Conservation (phyloP, 2,113 vertebrate species). For the Pseudorhombus dupliciocellatus region DNA sequence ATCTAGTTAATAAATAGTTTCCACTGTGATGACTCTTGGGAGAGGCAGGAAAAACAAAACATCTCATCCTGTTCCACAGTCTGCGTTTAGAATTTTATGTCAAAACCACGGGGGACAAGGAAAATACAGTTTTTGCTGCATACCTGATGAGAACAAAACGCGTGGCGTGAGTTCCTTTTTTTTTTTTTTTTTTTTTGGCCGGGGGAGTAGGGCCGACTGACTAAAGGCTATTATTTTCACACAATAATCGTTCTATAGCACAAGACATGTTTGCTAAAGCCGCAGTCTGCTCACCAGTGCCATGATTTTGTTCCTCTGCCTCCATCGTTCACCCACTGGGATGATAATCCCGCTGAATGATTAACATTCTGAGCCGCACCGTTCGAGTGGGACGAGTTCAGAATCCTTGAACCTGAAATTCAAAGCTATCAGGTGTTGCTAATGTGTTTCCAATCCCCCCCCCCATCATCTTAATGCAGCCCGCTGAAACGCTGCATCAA, state of each 20-base stretch:
- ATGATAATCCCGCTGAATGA: slow-evolving; percentile 63
- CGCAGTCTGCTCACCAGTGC: slow-evolving; percentile 24
- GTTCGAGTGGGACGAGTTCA: slow-evolving; percentile 58
- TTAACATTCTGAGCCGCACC: slow-evolving; percentile 72
- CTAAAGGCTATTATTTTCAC: slow-evolving; percentile 34
- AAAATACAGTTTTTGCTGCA: slow-evolving; percentile 43
- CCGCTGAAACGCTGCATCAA: slow-evolving; percentile 70
- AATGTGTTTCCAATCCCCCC: slow-evolving; percentile 77
- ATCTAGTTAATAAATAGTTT: slow-evolving; percentile 72
- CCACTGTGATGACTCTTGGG: slow-evolving; percentile 58
- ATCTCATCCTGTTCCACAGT: slow-evolving; percentile 44
- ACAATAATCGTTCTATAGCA: slow-evolving; percentile 22
- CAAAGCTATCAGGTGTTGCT: slow-evolving; percentile 78
- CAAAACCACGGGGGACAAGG: slow-evolving; percentile 39
- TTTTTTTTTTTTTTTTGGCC: background rate
- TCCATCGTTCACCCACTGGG: slow-evolving; percentile 48
- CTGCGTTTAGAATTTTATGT: slow-evolving; percentile 55
- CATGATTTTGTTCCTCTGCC: slow-evolving; percentile 45
- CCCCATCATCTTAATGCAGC: slow-evolving; percentile 60
- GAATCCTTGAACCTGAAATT: slow-evolving; percentile 72
- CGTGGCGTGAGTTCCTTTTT: background rate
- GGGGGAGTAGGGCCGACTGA: background rate
- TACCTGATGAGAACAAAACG: slow-evolving; percentile 38
- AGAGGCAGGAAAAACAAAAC: slow-evolving; percentile 56
- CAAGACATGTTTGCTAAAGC: slow-evolving; percentile 44